Evolutionary conservation across 1,140 invertebrate species (phyloP).

Genomic region (Drosophila asahinai): DNA sequence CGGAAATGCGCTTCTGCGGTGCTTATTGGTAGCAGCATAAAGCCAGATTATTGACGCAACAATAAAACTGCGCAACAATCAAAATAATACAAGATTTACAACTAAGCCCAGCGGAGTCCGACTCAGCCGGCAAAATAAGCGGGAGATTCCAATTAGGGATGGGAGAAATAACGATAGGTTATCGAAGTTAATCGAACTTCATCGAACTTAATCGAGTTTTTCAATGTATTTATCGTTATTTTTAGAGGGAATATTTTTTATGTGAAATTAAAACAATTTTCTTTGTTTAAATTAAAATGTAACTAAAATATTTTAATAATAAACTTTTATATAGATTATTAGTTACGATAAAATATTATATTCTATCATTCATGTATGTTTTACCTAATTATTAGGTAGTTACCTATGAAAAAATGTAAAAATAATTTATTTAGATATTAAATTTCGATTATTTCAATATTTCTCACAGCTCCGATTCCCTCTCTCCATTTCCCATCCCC

Average conservation of each 20-base stretch:
- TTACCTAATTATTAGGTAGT: no score
- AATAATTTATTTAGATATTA: no score
- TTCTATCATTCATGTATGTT: no score
- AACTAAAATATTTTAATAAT: no score
- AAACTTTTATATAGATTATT: no score
- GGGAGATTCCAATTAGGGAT: constrained; percentile 1
- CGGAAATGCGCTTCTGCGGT: constrained; percentile 51
- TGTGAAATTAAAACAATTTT: no score
- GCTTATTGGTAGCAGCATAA: constrained; percentile 56
- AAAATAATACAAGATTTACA: constrained; percentile 75
- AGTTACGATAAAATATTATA: no score
- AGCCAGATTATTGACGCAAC: constrained; percentile 71
- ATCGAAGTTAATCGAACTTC: background rate
- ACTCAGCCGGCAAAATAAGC: constrained; percentile 9
- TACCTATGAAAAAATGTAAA: no score
- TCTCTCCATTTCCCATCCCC: constrained; percentile 1
- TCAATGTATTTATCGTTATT: background rate
- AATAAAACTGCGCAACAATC: constrained; percentile 68
- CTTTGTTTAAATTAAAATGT: no score
- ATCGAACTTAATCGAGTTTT: no score
- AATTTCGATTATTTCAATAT: background rate
- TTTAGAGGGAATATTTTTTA: background rate
- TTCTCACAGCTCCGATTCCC: background rate
- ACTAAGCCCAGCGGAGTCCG: constrained; percentile 19
- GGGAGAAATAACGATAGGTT: background rate